These are phyloP conservation scores for Buceros bicornis DNA, from an alignment of 2,797 vertebrate genomes.

Conservation along the genomic window DNA sequence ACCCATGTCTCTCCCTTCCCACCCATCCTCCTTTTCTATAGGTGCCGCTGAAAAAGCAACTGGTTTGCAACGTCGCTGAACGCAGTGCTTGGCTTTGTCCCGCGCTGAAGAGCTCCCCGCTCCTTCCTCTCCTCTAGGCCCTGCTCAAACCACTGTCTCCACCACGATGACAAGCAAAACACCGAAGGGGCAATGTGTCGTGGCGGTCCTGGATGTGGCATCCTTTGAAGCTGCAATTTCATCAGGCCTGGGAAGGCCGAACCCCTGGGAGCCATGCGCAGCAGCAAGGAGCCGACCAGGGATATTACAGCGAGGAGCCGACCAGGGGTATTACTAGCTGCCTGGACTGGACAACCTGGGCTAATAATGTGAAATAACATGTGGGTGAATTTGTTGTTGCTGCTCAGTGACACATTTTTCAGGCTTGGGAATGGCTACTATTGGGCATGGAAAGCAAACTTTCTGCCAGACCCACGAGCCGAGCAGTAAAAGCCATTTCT, in stretches of 20 bases:
- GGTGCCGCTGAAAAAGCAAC: rapidly evolving
- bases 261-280: not conserved
- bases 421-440: not conserved
- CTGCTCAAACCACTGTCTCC: not conserved
- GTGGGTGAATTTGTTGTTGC: not conserved
- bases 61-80: not conserved
- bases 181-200: rapidly evolving
- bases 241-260: not conserved
- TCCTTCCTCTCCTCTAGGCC: not conserved
- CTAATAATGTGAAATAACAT: not conserved
- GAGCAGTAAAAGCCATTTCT: not conserved
- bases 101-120: rapidly evolving
- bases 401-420: not conserved
- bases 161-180: not conserved
- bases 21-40: rapidly evolving
- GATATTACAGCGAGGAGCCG: not conserved
- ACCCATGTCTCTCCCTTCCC: not conserved
- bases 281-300: not conserved
- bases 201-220: not conserved
- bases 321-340: rapidly evolving
- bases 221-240: not conserved
- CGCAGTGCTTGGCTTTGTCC: rapidly evolving
- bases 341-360: not conserved
- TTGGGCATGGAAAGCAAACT: not conserved
- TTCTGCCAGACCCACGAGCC: not conserved